phyloP scores from a whole-genome alignment of 2,113 vertebrate species.

The Castor canadensis region DNA sequence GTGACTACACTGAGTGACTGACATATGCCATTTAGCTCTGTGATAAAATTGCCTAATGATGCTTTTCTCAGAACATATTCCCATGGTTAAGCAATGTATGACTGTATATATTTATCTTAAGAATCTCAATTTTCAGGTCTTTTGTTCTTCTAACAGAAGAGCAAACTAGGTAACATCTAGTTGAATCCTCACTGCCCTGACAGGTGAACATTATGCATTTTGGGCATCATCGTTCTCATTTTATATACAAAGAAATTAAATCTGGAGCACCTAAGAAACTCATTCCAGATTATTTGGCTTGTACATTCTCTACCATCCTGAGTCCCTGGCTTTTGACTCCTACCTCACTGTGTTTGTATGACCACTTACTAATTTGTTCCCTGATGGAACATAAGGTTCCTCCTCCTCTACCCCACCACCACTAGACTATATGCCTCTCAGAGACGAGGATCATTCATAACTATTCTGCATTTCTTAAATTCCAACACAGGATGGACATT shows the following conservation, averaged over 20 bases:
- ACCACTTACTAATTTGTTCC: not conserved
- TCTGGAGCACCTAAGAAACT: not conserved
- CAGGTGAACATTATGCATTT: not conserved
- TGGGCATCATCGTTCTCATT: not conserved
- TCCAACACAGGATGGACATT: not conserved
- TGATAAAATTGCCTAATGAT: not conserved
- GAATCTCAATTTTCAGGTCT: not conserved
- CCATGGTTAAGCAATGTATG: not conserved
- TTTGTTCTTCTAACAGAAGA: not conserved
- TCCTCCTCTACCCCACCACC: rapidly evolving
- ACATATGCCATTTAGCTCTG: not conserved
- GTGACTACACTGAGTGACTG: not conserved
- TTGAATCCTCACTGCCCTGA: not conserved
- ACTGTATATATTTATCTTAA: not conserved
- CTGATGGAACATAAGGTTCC: not conserved
- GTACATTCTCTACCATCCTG: not conserved
- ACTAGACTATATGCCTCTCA: not conserved
- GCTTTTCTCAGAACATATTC: not conserved
- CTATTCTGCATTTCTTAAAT: slow-evolving; percentile 24
- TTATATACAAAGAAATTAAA: slow-evolving; percentile 38
- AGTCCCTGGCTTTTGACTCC: not conserved
- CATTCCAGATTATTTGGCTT: not conserved
- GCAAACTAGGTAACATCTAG: not conserved
- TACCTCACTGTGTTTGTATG: not conserved
- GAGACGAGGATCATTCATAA: not conserved